Conservation (phyloP, 2,888 invertebrate genomes). For the Desoria tigrina region DNA sequence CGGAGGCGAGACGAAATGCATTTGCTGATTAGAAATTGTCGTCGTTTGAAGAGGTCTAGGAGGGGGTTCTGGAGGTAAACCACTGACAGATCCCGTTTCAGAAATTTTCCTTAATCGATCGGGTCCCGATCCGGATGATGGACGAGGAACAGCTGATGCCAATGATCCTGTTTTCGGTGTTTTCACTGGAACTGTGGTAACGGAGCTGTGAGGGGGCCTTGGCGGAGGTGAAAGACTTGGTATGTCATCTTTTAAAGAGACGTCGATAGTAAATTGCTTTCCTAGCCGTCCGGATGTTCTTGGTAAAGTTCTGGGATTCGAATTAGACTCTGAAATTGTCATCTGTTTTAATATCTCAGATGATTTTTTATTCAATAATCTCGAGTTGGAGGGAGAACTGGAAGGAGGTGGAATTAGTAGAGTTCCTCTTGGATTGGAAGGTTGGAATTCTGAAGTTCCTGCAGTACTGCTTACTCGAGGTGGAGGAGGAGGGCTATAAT, state of each 20-base stretch:
- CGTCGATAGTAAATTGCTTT: conserved; percentile 44
- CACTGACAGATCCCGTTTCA: conserved; percentile 27
- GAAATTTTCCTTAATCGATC: conserved; percentile 39
- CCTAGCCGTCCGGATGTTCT: conserved; percentile 30
- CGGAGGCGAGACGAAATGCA: conserved; percentile 60
- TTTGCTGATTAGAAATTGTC: conserved; percentile 35
- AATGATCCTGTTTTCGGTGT: conserved; percentile 25
- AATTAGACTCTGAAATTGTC: conserved; percentile 48
- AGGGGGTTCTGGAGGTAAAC: conserved; percentile 66
- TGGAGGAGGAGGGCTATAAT: conserved; percentile 51
- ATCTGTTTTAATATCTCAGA: conserved; percentile 52
- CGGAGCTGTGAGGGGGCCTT: conserved; percentile 42
- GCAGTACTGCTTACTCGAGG: conserved; percentile 27
- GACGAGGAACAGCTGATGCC: conserved; percentile 50
- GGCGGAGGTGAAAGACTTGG: conserved; percentile 53
- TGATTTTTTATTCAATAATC: conserved; percentile 43
- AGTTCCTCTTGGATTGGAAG: background rate
- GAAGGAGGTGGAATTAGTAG: conserved; percentile 32
- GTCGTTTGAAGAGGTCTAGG: conserved; percentile 62
- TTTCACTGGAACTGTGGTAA: background rate
- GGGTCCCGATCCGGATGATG: conserved; percentile 48
- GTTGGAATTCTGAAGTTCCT: too few species aligned
- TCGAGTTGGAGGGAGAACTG: conserved; percentile 18
- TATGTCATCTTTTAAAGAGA: conserved; percentile 43
- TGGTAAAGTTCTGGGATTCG: conserved; percentile 52